These are phyloP conservation scores for Phortica okadai DNA, from an alignment of 2,888 invertebrate genomes.

Conservation along the genomic window DNA sequence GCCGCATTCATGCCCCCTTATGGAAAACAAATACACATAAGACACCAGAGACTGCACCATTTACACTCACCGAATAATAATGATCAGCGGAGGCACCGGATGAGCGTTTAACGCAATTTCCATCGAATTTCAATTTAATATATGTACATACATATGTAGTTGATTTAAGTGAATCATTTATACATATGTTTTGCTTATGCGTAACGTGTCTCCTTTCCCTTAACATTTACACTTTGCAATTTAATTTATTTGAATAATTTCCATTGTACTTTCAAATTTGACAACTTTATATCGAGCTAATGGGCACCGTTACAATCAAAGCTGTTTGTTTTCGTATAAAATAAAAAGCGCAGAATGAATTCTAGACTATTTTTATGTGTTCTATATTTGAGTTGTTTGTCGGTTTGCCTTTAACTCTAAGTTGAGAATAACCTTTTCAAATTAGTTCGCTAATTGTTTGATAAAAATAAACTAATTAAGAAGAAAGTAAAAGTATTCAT, in stretches of 20 bases:
- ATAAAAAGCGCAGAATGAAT: neutral
- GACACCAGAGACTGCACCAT: slow-evolving; percentile 3
- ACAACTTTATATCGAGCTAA: neutral
- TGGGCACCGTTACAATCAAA: neutral
- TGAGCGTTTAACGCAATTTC: slow-evolving; percentile 14
- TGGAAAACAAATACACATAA: neutral
- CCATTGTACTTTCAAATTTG: slow-evolving; percentile 17
- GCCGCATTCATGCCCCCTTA: slow-evolving; percentile 2
- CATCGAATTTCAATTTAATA: slow-evolving; percentile 21
- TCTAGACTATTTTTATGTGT: neutral
- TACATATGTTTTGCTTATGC: neutral
- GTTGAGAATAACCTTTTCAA: neutral
- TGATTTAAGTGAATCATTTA: slow-evolving; percentile 7
- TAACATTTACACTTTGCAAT: slow-evolving; percentile 25
- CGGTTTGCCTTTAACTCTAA: neutral
- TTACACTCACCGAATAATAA: neutral
- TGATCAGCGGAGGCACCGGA: slow-evolving; percentile 20
- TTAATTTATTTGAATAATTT: slow-evolving; percentile 1
- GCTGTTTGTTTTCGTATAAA: neutral
- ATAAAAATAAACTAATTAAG: too few relatives aligned
- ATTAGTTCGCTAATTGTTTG: too few relatives aligned
- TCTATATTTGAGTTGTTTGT: slow-evolving; percentile 14
- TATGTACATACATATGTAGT: slow-evolving; percentile 13
- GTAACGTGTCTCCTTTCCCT: neutral
- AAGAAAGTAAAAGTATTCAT: too few relatives aligned